Evolutionary conservation across 2,797 vertebrate species (phyloP), one percentile per base, ranked within the genome.

Genomic region (Notoglanidium macrostoma): DNA sequence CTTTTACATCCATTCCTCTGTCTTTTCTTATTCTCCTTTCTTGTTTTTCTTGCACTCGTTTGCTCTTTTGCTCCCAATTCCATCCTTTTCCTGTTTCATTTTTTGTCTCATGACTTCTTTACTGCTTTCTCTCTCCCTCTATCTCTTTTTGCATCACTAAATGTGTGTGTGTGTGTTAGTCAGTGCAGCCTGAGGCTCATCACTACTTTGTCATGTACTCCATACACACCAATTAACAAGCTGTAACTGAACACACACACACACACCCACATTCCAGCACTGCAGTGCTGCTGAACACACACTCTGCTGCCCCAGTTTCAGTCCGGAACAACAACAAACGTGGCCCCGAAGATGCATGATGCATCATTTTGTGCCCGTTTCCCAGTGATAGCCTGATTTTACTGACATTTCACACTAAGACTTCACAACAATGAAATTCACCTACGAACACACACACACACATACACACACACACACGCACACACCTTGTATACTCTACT

Each of bases 191-290:
- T 90, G 94, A 95, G 95, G 95, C 95, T 95, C 92, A 94, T 94
- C 93, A 82, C 80, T 82, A 67, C 61, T 21, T 82, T 82, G 80
- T 82, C 80, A 82, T 82, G 44, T 82, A 65, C 44, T 82, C 80
- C 44, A 95, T 95, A 96, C 97, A 97, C 95, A 96, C 95, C 96
- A 95, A 94, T 95, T 95, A 95, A 93, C 90, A 85, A 12, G 26
- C 72, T 67, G 80, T 82, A 82, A 77, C 57, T 19, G 23, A 63
- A 46, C 54, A 85, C 51, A 57, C 51, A 59, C 63, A 84, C 49
- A 55, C 54, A 85, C 51, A 57, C 51, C 46, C 80, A 49, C 40
- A 51, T 29, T 63, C 29, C 23, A 15, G 55, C 32, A 80, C 35
- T 44, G 55, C 94, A 95, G 89, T 91, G 14, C 61, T 93, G 70